Base-by-base conservation (phyloP, 2,113 vertebrate species). In the Pangasianodon gigas region DNA sequence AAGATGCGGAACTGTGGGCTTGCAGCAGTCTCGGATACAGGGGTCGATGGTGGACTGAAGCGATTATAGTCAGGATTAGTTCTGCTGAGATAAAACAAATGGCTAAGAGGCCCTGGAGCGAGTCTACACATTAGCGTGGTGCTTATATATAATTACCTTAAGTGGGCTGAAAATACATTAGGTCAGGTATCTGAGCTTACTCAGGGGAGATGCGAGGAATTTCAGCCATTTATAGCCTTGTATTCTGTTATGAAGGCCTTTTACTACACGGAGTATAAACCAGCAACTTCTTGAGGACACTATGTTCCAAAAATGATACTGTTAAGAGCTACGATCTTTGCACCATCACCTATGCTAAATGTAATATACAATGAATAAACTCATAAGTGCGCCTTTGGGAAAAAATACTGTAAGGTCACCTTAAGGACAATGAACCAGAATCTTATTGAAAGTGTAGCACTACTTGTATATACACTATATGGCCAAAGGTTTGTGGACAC, bases 11-110 rank as follows among this genome's bases (percentile, higher is more conserved):
- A 46, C 26, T 80, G 29, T 62, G 71, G 67, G 84, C 16, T 80
- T 14, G 46, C 29, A 18, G 58, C 67, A 48, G 90, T 65, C 74
- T 77, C 79, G 19, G 87, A 67, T 84, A n/a, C 54, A 69, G 69
- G 46, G 90, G 85, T 87, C 85, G 85, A 84, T 69, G 54, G 52
- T 32, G 60, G 79, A 84, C 79, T 48, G 52, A 67, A 51, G 58
- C 56, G 79, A 90, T 90, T 89, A 87, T 81, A 69, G 87, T 92
- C 91, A 87, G 62, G 46, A 81, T 79, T 83, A 90, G 67, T 90
- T 92, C 87, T 89, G 62, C 88, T 91, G 87, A 90, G 48, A 90
- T 89, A 87, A 90, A 88, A 92, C 91, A 92, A 92, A 89, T 89
- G 91, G 85, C 87, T 21, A 74, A 52, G 74, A 82, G 88, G 65